Percentiles rank a stretch among this genome's conserved stretches.
Evolutionary conservation across 2,888 invertebrate genomes (phyloP).

Genomic region (Plebejus argus): DNA sequence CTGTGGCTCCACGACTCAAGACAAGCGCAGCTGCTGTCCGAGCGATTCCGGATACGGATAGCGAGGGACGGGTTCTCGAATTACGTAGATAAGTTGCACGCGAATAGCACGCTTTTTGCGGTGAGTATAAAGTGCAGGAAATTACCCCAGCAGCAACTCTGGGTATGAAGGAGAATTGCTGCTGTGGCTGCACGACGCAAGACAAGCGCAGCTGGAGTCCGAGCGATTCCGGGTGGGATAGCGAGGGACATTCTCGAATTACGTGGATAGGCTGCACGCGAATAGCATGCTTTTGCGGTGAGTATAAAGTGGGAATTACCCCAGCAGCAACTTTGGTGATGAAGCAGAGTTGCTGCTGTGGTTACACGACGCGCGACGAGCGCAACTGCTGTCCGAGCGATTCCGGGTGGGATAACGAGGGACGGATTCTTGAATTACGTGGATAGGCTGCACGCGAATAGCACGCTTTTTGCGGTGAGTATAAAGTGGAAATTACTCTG

Average conservation of each 20-base stretch:
- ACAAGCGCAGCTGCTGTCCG: too few species aligned
- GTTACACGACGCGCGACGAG: too few species aligned
- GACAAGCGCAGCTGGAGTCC: constrained; percentile 83
- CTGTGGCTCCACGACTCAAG: too few species aligned
- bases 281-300: constrained; percentile 53
- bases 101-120: constrained; percentile 94
- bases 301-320: constrained; percentile 42
- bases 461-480: too few species aligned
- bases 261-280: constrained; percentile 90
- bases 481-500: too few species aligned
- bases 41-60: constrained; percentile 93
- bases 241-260: constrained; percentile 93
- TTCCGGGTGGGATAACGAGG: too few species aligned
- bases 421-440: too few species aligned
- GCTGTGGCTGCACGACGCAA: constrained; percentile 61
- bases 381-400: too few species aligned
- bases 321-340: constrained; percentile 52
- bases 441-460: too few species aligned
- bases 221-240: constrained; percentile 53
- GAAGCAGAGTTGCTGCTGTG: too few species aligned
- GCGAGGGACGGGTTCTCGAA: constrained; percentile 95
- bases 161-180: constrained; percentile 92
- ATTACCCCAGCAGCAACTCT: too few species aligned
- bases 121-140: constrained; percentile 60
- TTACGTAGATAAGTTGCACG: constrained; percentile 92